These are phyloP conservation scores for Drosophila parabipectinata DNA, from an alignment of 1,140 invertebrate species.

Conservation along the genomic window DNA sequence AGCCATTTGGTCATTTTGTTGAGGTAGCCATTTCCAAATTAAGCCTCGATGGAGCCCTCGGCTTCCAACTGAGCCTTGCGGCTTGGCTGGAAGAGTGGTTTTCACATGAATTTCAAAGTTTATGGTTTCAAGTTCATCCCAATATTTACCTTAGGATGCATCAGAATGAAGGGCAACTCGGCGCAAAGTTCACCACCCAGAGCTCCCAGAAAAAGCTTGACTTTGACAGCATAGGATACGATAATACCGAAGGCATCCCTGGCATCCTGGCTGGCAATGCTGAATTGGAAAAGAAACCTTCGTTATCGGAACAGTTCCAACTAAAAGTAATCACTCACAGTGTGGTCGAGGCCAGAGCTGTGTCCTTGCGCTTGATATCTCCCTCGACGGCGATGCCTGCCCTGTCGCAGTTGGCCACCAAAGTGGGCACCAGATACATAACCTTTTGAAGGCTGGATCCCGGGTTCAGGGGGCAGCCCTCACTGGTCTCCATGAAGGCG, in stretches of 20 bases:
- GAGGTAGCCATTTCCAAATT: conserved; percentile 55
- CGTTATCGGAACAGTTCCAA: neutral
- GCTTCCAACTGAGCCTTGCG: conserved; percentile 74
- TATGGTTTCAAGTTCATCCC: neutral
- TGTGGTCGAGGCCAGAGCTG: conserved; percentile 98
- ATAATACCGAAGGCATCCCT: conserved; percentile 95
- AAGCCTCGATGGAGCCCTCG: conserved; percentile 67
- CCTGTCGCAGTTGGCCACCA: conserved; percentile 93
- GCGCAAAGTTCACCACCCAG: conserved; percentile 96
- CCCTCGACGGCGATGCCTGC: conserved; percentile 98
- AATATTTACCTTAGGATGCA: conserved; percentile 93
- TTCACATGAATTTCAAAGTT: neutral
- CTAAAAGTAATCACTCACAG: conserved; percentile 88
- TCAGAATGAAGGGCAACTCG: conserved; percentile 98
- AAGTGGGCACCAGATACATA: conserved; percentile 92
- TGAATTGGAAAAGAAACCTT: conserved; percentile 74
- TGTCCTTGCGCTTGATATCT: conserved; percentile 92
- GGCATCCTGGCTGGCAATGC: conserved; percentile 91
- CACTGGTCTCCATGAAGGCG: conserved; percentile 95
- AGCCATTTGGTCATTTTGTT: conserved; percentile 57
- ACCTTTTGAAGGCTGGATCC: conserved; percentile 97
- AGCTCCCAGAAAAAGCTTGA: conserved; percentile 97
- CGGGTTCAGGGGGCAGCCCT: conserved; percentile 95
- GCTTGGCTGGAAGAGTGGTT: conserved; percentile 55
- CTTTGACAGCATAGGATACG: conserved; percentile 96